These are phyloP conservation scores for Ceratina australensis DNA, from an alignment of 1,140 invertebrate genomes.

Conservation along the genomic window DNA sequence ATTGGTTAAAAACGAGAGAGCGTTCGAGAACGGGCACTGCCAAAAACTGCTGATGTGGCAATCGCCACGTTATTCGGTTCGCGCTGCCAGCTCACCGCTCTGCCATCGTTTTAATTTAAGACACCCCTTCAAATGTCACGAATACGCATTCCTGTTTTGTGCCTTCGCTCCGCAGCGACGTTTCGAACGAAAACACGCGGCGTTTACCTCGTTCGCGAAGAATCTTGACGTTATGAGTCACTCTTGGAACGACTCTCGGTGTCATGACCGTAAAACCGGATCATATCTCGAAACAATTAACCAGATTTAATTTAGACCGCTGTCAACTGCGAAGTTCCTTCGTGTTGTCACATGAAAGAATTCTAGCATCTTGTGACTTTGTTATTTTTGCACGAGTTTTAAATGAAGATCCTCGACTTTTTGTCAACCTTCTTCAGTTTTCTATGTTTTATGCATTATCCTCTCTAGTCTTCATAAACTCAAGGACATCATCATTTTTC, in stretches of 20 bases:
- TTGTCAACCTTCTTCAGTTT: background rate
- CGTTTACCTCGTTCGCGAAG: conserved; percentile 12
- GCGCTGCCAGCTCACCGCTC: conserved; percentile 63
- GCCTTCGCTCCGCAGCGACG: conserved; percentile 57
- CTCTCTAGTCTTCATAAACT: too few relatives aligned
- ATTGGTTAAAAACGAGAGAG: conserved; percentile 36
- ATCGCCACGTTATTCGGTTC: conserved; percentile 66
- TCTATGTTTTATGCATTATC: background rate
- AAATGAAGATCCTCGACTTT: background rate
- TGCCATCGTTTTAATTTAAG: conserved; percentile 75
- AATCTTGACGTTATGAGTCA: conserved; percentile 27
- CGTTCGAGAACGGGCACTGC: conserved; percentile 54
- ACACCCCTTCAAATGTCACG: conserved; percentile 75
- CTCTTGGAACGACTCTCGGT: background rate
- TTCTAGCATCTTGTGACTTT: too few relatives aligned
- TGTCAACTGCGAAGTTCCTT: too few relatives aligned
- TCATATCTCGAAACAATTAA: too few relatives aligned
- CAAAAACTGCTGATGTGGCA: conserved; percentile 73
- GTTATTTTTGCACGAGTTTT: background rate
- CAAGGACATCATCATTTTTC: too few relatives aligned
- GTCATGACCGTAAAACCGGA: too few relatives aligned
- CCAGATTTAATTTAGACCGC: too few relatives aligned
- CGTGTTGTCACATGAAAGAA: too few relatives aligned
- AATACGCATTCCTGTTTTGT: conserved; percentile 70
- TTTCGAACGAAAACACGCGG: conserved; percentile 63